Percentiles rank a stretch among this genome's conserved stretches.
Conservation (phyloP, 2,797 vertebrate genomes). For the Miichthys miiuy region DNA sequence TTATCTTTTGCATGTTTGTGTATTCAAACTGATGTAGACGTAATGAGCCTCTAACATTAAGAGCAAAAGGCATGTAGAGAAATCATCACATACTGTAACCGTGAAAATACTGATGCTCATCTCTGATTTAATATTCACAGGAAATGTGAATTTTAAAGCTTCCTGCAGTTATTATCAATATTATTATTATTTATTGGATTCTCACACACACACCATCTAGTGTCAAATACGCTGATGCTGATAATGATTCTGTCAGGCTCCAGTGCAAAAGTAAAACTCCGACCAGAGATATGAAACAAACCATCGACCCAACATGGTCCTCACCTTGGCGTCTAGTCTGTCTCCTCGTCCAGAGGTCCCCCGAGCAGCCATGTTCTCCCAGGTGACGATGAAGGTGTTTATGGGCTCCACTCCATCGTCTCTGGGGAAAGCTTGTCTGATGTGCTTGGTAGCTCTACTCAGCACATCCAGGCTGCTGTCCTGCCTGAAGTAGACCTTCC, state of each 20-base stretch:
- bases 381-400: constrained; percentile 88
- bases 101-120: not conserved
- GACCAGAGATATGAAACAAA: not conserved
- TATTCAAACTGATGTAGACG: not conserved
- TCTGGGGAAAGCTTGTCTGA: constrained; percentile 86
- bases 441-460: constrained; percentile 73
- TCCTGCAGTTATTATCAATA: no score
- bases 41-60: not conserved
- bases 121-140: no score
- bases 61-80: not conserved
- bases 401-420: constrained; percentile 74
- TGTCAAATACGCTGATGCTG: no score
- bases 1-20: not conserved
- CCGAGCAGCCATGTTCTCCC: constrained; percentile 88
- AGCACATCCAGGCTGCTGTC: constrained; percentile 82
- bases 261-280: no score
- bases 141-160: no score
- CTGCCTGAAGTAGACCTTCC: constrained; percentile 89
- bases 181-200: no score
- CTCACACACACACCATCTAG: no score
- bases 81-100: not conserved
- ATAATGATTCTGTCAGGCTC: no score
- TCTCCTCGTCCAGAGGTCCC: constrained; percentile 70
- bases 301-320: not conserved
- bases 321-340: constrained; percentile 80